Evolutionary conservation across 2,113 vertebrate species (phyloP).

Genomic region (Mola mola): DNA sequence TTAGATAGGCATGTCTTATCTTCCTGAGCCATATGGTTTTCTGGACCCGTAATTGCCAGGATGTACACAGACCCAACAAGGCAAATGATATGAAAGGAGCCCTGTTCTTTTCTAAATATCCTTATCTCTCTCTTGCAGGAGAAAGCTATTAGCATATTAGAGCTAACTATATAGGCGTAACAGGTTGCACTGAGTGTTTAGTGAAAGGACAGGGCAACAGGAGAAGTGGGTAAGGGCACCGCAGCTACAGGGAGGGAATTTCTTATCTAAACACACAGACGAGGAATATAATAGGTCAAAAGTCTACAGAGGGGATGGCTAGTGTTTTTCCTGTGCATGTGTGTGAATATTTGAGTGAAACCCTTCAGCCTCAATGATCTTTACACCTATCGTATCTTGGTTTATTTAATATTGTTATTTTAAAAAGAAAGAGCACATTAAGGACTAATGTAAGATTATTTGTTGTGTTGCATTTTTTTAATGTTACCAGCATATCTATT

Average conservation of each 20-base stretch:
- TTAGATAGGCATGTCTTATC: slow-evolving; percentile 54
- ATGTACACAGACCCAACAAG: slow-evolving; percentile 20
- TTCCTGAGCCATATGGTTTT: slow-evolving; percentile 25
- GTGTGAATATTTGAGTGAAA: too few relatives aligned
- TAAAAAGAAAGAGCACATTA: neutral
- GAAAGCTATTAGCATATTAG: slow-evolving; percentile 14
- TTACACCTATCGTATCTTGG: neutral
- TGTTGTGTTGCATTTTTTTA: too few relatives aligned
- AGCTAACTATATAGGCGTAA: slow-evolving; percentile 24
- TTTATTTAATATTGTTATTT: neutral
- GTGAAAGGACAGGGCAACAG: slow-evolving; percentile 28
- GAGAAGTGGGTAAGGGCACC: neutral
- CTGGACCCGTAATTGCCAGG: slow-evolving; percentile 28
- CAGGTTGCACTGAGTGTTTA: slow-evolving; percentile 10
- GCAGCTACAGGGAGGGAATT: neutral
- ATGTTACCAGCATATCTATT: too few relatives aligned
- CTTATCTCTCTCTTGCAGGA: slow-evolving; percentile 63
- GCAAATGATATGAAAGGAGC: slow-evolving; percentile 17
- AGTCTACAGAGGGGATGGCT: neutral
- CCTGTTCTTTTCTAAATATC: slow-evolving; percentile 22
- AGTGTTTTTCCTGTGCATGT: too few relatives aligned
- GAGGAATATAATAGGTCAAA: slow-evolving; percentile 24
- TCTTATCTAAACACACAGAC: slow-evolving; percentile 57
- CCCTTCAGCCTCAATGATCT: too few relatives aligned
- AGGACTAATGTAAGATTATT: too few relatives aligned